Base-by-base conservation (phyloP, 2,113 vertebrate genomes). In the Chunga burmeisteri region DNA sequence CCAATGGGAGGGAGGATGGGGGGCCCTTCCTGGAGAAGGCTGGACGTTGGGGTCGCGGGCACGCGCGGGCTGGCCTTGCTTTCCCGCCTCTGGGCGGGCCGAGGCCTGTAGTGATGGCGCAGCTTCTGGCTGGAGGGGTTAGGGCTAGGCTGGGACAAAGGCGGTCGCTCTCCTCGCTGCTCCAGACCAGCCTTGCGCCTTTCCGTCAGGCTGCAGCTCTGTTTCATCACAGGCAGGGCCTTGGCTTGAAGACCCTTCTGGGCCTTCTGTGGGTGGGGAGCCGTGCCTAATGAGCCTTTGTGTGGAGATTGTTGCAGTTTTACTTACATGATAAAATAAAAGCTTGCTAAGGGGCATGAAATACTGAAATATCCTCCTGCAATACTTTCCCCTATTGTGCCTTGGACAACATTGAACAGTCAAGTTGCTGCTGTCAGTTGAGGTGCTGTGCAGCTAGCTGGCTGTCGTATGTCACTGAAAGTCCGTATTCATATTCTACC, bases 121-220 rank as follows among this genome's bases (percentile, higher is more conserved):
- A 23, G 30, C 5, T 0, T 4, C 0, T 0, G 47, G 5, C 5
- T 1, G 10, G 7, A 1, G 19, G 8, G 2, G 6, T 2, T 3
- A 1, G 9, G 34, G 10, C 5, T 1, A 15, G 8, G 38, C 2
- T 4, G 10, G 16, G 11, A 2, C 23, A 8, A 44, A 16, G 22
- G 29, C 15, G 1, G 13, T 3, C 3, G 22, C 15, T 6, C 9
- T 13, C 1, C 12, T n/a, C 21, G 8, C 9, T 7, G 29, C 19
- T 8, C 1, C 10, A 1, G 4, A 4, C 2, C 1, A 5, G 9
- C 21, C 4, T 4, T 3, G 8, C 1, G 1, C 2, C 10, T 34
- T 14, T 2, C 8, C 18, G 0, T 34, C 3, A 3, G 47, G 12
- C 27, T 16, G 44, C 44, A 0, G 34, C 6, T 5, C 5, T 25